Base-by-base conservation (phyloP, 1,140 invertebrate species). In the Bacillus rossius region DNA sequence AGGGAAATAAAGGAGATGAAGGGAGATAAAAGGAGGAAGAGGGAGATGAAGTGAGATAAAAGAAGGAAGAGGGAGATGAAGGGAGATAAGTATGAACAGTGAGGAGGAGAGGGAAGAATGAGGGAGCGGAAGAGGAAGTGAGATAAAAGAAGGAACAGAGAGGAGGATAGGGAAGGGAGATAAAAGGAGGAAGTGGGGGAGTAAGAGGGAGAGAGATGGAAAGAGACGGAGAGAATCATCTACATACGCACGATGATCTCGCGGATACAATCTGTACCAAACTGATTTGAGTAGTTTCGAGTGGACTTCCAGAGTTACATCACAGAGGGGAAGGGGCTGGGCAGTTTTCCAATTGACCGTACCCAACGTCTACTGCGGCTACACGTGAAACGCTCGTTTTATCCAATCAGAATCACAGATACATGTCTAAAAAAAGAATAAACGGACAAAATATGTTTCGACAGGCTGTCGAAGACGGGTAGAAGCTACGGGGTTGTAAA, bases 21-120 rank as follows among this genome's bases (percentile, higher is more conserved):
- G 13, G 22, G n/a, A n/a, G 38, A 40, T 13, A 40, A n/a, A 40
- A 40, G 55, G 60, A 61, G 45, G 59, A 59, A 66, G 61, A 63
- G 56, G 53, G 62, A 59, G 57, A 52, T 51, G 61, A 42, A 59
- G 23, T 63, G 43, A 60, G 23, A 38, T 20, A 45, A 25, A 26
- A 23, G 57, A 62, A 61, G 14, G 63, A 29, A 56, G 49, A 57
- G 25, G 43, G 56, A 59, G 54, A 66, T 40, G 57, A 26, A 51
- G n/a, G 49, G 34, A 38, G 34, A 60, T 19, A 42, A 23, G 34
- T 40, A 47, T 22, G 37, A 14, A 60, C 41, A 49, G 2, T 40
- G n/a, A 25, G 34, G 47, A 49, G 60, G 22, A 20, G 45, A 56
- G 17, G 53, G 50, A n/a, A 43, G 29, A 29, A 19, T 16, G 8